Conservation (phyloP, 2,888 invertebrate genomes). For the Criorhina ranunculi region DNA sequence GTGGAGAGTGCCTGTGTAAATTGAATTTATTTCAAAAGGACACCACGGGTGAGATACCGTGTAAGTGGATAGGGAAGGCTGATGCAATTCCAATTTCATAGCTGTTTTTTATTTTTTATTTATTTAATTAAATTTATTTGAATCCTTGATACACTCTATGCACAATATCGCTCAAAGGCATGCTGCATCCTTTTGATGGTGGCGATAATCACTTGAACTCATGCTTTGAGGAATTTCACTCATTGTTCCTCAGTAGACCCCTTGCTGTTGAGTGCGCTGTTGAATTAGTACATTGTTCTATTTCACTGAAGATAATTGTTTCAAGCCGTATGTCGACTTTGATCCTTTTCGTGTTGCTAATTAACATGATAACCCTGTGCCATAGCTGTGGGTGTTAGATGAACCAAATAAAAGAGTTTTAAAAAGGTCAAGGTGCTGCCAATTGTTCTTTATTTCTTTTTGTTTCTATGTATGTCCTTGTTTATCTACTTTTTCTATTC, state of each 20-base stretch:
- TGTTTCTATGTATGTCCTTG: too few species aligned
- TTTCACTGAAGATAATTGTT: constrained; percentile 7
- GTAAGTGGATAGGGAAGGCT: not conserved
- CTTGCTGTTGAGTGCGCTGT: constrained; percentile 4
- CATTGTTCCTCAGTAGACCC: constrained; percentile 2
- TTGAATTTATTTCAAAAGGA: constrained; percentile 39
- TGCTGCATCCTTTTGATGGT: constrained; percentile 10
- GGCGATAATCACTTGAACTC: constrained; percentile 30
- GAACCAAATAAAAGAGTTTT: constrained; percentile 8
- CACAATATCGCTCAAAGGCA: not conserved
- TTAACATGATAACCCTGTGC: constrained; percentile 38
- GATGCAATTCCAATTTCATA: constrained; percentile 23
- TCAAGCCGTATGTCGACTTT: not conserved
- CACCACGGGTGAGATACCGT: not conserved
- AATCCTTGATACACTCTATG: constrained; percentile 16
- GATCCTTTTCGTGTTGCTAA: constrained; percentile 7
- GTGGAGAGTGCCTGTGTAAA: constrained; percentile 1
- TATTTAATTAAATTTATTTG: constrained; percentile 31
- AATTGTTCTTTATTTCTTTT: too few species aligned
- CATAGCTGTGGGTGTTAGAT: constrained; percentile 12
- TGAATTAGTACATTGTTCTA: constrained; percentile 5
- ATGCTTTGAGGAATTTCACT: constrained; percentile 22
- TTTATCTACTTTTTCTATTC: too few species aligned
- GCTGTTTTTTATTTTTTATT: constrained; percentile 19
- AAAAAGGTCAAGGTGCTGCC: too few species aligned